Percentiles rank a stretch among this genome's conserved stretches.
Evolutionary conservation across 2,113 vertebrate species (phyloP).

Genomic region (Lasiurus cinereus): DNA sequence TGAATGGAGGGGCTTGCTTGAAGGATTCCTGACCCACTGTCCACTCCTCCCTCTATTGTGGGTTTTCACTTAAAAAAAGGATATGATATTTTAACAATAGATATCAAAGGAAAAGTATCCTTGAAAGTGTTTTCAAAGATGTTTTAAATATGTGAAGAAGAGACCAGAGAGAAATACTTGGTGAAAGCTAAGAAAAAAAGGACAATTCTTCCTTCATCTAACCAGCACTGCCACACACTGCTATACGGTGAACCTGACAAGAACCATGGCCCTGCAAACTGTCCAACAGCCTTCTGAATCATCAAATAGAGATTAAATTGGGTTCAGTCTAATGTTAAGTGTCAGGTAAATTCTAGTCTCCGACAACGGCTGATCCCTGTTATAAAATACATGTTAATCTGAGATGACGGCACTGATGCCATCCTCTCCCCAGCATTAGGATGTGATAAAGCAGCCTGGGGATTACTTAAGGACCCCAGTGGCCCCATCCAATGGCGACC

Average conservation of each 20-base stretch:
- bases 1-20: background rate
- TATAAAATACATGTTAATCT: background rate
- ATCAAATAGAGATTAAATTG: background rate
- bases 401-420: background rate
- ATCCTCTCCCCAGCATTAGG: background rate
- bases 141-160: constrained; percentile 1
- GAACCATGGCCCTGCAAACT: background rate
- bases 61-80: background rate
- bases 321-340: background rate
- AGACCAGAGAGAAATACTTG: background rate
- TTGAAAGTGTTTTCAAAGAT: background rate
- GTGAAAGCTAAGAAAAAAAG: background rate
- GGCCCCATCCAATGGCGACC: constrained; percentile 62
- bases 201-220: background rate
- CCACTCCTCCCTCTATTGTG: background rate
- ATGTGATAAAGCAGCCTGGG: background rate
- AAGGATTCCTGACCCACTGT: background rate
- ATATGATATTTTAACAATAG: background rate
- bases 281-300: background rate
- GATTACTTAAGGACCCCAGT: constrained; percentile 31
- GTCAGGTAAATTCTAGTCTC: constrained; percentile 8
- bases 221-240: background rate
- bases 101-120: constrained; percentile 4
- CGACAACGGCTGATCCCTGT: background rate
- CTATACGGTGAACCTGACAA: background rate